phyloP scores from a whole-genome alignment of 1,140 invertebrate species.

The Drosophila paulistorum region DNA sequence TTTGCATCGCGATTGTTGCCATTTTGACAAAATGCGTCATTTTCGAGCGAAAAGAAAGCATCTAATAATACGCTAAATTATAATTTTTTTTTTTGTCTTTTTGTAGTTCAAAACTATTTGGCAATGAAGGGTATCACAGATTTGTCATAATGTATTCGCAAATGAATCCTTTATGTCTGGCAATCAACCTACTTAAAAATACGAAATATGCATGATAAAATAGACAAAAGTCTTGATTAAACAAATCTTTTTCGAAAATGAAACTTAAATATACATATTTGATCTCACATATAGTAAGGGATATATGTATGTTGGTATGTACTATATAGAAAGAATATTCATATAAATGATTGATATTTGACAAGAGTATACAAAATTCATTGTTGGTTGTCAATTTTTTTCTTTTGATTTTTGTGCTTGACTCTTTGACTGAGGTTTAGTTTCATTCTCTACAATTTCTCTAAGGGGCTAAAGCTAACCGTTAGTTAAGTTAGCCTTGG shows the following conservation, averaged over 20 bases:
- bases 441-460: constrained; percentile 49
- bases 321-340: too few relatives aligned
- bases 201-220: too few relatives aligned
- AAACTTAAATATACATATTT: too few relatives aligned
- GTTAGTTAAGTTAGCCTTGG: constrained; percentile 49
- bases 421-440: background rate
- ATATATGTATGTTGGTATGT: too few relatives aligned
- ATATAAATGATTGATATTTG: too few relatives aligned
- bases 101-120: background rate
- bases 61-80: constrained; percentile 70
- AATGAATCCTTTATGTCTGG: too few relatives aligned
- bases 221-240: too few relatives aligned
- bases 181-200: too few relatives aligned
- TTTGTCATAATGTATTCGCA: background rate
- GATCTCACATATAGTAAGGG: too few relatives aligned
- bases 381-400: background rate
- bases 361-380: background rate
- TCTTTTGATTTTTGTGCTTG: background rate
- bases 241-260: too few relatives aligned
- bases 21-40: constrained; percentile 71
- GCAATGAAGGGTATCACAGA: background rate
- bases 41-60: constrained; percentile 41
- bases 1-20: constrained; percentile 57
- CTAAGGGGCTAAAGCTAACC: constrained; percentile 40
- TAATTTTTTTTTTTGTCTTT: constrained; percentile 12